phyloP scores from a whole-genome alignment of 2,797 vertebrate species.

The Megalops cyprinoides region DNA sequence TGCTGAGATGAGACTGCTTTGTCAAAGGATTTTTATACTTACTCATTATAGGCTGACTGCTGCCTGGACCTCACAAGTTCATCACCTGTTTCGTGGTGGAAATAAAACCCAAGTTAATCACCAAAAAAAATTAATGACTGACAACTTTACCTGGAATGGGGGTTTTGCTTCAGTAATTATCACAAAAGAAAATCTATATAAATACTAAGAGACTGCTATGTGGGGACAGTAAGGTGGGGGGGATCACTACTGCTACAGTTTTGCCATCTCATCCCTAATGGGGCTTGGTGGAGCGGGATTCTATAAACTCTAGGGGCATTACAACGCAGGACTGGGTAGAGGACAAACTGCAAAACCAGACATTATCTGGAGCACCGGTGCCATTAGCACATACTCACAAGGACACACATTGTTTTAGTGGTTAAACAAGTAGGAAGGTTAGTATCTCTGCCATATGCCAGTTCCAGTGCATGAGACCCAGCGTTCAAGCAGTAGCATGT shows the following conservation, averaged over 20 bases:
- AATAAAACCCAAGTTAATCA: slow-evolving; percentile 34
- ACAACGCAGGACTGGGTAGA: background rate
- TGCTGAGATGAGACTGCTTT: background rate
- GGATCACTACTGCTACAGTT: slow-evolving; percentile 5
- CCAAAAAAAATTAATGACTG: background rate
- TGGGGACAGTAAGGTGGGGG: background rate
- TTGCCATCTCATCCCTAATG: background rate
- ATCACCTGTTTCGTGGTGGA: slow-evolving; percentile 80
- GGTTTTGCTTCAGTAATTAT: background rate
- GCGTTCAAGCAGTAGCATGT: slow-evolving; percentile 12
- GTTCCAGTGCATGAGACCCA: slow-evolving; percentile 14
- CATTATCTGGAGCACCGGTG: slow-evolving; percentile 12
- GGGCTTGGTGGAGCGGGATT: background rate
- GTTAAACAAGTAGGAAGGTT: slow-evolving; percentile 15
- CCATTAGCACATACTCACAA: slow-evolving; percentile 16
- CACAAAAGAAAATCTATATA: no score
- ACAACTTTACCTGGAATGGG: background rate
- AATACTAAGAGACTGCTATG: background rate
- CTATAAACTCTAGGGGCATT: background rate
- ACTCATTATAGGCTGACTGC: slow-evolving; percentile 82
- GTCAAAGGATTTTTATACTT: slow-evolving; percentile 64
- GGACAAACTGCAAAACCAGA: slow-evolving; percentile 1
- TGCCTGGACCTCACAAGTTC: slow-evolving; percentile 85
- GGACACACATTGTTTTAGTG: slow-evolving; percentile 6
- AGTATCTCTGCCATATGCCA: slow-evolving; percentile 18